Evolutionary conservation across 1,140 invertebrate genomes (phyloP).

Genomic region (Penaeus chinensis): DNA sequence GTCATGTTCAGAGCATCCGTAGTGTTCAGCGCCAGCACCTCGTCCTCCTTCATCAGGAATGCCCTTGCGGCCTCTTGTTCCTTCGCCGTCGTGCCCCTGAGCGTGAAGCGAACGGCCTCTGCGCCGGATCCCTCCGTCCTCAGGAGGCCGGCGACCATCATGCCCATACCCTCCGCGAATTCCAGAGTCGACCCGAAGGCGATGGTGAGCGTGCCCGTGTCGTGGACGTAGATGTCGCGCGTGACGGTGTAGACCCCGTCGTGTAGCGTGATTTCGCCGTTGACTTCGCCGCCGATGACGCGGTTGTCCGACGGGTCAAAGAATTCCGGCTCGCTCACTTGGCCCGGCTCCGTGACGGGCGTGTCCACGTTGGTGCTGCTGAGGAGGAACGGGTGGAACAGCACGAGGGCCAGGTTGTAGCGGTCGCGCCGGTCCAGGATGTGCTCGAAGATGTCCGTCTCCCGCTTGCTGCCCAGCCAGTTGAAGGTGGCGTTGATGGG

Average conservation of each 20-base stretch:
- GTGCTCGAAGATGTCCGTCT: slow-evolving; percentile 78
- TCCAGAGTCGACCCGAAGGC: slow-evolving; percentile 86
- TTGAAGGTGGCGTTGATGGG: slow-evolving; percentile 94
- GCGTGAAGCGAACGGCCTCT: slow-evolving; percentile 56
- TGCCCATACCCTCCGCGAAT: slow-evolving; percentile 76
- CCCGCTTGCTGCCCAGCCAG: slow-evolving; percentile 87
- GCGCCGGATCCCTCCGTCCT: slow-evolving; percentile 70
- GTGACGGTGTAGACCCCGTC: slow-evolving; percentile 79
- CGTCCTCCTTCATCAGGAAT: slow-evolving; percentile 21
- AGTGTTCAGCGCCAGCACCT: slow-evolving; percentile 9
- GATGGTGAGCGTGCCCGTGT: slow-evolving; percentile 86
- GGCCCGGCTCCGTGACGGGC: slow-evolving; percentile 79
- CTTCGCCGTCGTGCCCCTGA: slow-evolving; percentile 47
- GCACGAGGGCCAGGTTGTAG: slow-evolving; percentile 89
- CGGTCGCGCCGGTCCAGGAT: slow-evolving; percentile 91
- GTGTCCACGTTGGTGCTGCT: slow-evolving; percentile 86
- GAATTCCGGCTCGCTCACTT: slow-evolving; percentile 82
- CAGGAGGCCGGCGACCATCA: slow-evolving; percentile 94
- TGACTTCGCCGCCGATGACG: slow-evolving; percentile 85
- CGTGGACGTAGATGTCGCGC: slow-evolving; percentile 90
- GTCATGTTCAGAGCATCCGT: slow-evolving; percentile 10
- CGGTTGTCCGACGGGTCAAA: slow-evolving; percentile 79
- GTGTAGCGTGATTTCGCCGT: slow-evolving; percentile 70
- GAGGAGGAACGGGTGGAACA: slow-evolving; percentile 86
- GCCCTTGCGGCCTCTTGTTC: slow-evolving; percentile 35